Base-by-base conservation (phyloP, 1,140 invertebrate genomes). In the Tetramorium parvispinum region DNA sequence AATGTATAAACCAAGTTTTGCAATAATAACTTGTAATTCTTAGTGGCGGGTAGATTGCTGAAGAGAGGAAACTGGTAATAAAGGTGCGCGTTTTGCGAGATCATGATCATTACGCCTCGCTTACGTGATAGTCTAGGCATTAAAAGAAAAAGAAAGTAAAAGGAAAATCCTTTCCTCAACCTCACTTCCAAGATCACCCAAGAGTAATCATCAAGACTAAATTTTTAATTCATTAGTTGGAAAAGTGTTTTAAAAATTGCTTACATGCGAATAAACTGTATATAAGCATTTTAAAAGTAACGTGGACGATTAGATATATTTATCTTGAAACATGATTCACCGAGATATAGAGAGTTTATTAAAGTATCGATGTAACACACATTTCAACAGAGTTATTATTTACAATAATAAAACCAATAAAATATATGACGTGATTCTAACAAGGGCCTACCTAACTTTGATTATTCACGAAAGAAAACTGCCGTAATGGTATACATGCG, bases 141-240 rank as follows among this genome's bases (percentile, higher is more conserved):
- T 68, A n/a, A 40, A 27, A 21, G 21, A 32, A 77, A 61, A 53
- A 51, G 61, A 76, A 43, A 53, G 70, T 71, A 37, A 43, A 59
- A 76, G 87, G 49, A 51, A 87, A 88, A 76, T 32, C 32, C 32
- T 88, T 81, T 53, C 32, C 27, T 55, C 46, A 37, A 63, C 13
- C 46, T 88, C 51, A 46, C 76, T 88, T 87, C 87, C 77, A 88
- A 65, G 18, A 82, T 82, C 70, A 65, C 55, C 66, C 49, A 85
- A 76, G 49, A 87, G 24, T 78, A 70, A 78, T 81, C 21, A 24
- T 82, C 32, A 59, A 87, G 18, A 61, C 11, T 68, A 59, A 87
- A 53, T 51, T 59, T 78, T 76, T 40, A 59, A 27, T 11, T 76
- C 53, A 59, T 24, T 73, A 49, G 3, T 71, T 51, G 1, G 27